These are phyloP conservation scores for Acromyrmex echinatior DNA, from an alignment of 1,140 invertebrate genomes.

Conservation along the genomic window DNA sequence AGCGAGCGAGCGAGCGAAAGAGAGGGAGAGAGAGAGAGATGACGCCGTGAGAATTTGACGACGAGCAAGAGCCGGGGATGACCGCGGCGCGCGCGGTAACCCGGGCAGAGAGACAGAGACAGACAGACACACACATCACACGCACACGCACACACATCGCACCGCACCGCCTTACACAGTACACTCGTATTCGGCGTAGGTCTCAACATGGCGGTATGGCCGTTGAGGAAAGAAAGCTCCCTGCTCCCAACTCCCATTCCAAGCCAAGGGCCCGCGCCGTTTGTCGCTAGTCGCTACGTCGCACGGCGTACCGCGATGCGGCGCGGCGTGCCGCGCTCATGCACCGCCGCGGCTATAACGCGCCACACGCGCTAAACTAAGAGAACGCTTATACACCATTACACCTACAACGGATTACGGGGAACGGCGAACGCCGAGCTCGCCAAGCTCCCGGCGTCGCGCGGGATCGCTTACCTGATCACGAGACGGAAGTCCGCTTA, in stretches of 20 bases:
- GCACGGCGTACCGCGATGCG: conserved; percentile 39
- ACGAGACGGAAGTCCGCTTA: conserved; percentile 77
- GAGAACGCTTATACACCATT: not conserved
- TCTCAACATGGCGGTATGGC: conserved; percentile 86
- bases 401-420: not conserved
- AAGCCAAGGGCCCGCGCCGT: conserved; percentile 74
- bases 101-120: conserved; percentile 13
- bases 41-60: conserved; percentile 65
- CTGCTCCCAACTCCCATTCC: conserved; percentile 77
- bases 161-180: conserved; percentile 67
- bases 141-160: too few relatives aligned
- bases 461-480: conserved; percentile 82
- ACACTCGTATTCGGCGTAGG: conserved; percentile 81
- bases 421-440: not conserved
- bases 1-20: not conserved
- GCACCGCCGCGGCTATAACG: conserved; percentile 50
- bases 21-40: conserved; percentile 29
- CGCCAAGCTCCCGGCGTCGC: conserved; percentile 54
- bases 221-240: conserved; percentile 86
- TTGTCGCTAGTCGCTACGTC: conserved; percentile 50
- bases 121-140: too few relatives aligned
- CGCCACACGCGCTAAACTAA: conserved; percentile 22
- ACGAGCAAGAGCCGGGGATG: not conserved
- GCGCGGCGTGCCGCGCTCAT: conserved; percentile 63
- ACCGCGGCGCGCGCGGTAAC: conserved; percentile 62